Evolutionary conservation across 2,113 vertebrate genomes (phyloP).

Genomic region (Lepisosteus osseus): DNA sequence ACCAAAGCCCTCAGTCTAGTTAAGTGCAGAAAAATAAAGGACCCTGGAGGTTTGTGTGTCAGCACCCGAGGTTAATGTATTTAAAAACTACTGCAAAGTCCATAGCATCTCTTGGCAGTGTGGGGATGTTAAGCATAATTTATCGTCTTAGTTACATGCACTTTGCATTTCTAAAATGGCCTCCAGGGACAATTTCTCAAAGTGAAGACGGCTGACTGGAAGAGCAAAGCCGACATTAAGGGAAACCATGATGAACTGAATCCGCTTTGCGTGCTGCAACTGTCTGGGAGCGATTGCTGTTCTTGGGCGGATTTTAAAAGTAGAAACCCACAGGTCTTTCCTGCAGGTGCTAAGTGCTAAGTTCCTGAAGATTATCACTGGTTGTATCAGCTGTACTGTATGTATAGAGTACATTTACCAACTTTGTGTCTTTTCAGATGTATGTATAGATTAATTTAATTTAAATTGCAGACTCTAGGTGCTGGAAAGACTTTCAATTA

Average conservation of each 20-base stretch:
- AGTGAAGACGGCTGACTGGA: conserved; percentile 31
- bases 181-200: conserved; percentile 51
- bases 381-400: too few species aligned
- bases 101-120: conserved; percentile 38
- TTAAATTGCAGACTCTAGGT: too few species aligned
- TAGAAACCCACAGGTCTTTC: too few species aligned
- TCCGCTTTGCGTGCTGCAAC: neutral
- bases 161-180: conserved; percentile 39
- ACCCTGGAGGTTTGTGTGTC: conserved; percentile 36
- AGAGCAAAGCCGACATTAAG: neutral
- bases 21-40: conserved; percentile 23
- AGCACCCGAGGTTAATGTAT: conserved; percentile 28
- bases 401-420: too few species aligned
- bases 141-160: conserved; percentile 39
- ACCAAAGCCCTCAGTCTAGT: too few species aligned
- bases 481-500: too few species aligned
- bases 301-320: too few species aligned
- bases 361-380: too few species aligned
- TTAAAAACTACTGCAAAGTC: conserved; percentile 22
- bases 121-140: conserved; percentile 40
- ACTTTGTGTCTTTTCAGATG: too few species aligned
- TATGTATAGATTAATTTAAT: too few species aligned
- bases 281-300: neutral
- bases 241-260: neutral
- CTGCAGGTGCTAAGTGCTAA: too few species aligned